phyloP scores from a whole-genome alignment of 2,113 vertebrate genomes.

The Coracopsis vasa region DNA sequence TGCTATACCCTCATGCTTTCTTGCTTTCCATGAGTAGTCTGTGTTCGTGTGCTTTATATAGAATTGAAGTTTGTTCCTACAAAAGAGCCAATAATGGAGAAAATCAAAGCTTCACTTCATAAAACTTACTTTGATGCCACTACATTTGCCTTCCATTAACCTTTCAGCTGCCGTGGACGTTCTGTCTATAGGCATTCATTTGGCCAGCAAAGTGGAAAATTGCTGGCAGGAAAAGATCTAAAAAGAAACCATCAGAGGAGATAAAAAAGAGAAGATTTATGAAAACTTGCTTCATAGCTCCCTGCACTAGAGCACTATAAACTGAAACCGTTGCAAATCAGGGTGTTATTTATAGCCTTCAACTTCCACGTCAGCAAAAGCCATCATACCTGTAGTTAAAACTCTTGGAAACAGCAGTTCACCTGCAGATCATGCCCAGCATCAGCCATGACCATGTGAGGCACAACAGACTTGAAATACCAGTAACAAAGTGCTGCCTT shows the following conservation, averaged over 20 bases:
- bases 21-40: background rate
- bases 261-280: constrained; percentile 42
- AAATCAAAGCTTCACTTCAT: constrained; percentile 45
- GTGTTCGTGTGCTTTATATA: background rate
- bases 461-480: background rate
- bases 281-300: constrained; percentile 5
- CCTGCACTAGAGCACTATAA: background rate
- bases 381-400: background rate
- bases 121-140: constrained; percentile 47
- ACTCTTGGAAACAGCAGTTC: background rate
- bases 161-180: constrained; percentile 23
- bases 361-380: background rate
- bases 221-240: constrained; percentile 30
- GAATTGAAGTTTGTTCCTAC: constrained; percentile 33
- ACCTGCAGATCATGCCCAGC: background rate
- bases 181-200: background rate
- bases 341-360: background rate
- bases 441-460: background rate
- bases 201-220: constrained; percentile 52
- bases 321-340: background rate
- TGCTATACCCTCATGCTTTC: background rate
- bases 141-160: constrained; percentile 47
- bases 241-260: background rate
- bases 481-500: background rate
- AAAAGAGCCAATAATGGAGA: constrained; percentile 18